Evolutionary conservation across 1,140 invertebrate species (phyloP).

Genomic region (Scaptomyza graminum): DNA sequence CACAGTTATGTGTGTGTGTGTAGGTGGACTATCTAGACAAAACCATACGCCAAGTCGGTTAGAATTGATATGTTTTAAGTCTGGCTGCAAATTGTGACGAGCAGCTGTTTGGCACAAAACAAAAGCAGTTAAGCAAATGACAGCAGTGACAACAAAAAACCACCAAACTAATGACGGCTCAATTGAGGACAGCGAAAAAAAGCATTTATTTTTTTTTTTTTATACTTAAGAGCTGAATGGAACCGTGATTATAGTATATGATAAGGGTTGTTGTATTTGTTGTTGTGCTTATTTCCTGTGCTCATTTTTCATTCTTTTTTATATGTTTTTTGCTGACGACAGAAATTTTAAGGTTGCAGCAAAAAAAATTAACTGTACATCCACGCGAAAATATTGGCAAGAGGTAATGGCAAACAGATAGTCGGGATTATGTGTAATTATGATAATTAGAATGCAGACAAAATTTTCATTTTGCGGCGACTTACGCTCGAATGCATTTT

Average conservation of each 20-base stretch:
- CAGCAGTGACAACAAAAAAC: slow-evolving; percentile 39
- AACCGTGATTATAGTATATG: slow-evolving; percentile 42
- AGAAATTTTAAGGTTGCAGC: slow-evolving; percentile 17
- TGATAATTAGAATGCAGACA: neutral
- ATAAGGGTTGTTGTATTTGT: slow-evolving; percentile 43
- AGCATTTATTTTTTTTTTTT: slow-evolving; percentile 5
- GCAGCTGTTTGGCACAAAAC: slow-evolving; percentile 70
- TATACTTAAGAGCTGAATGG: slow-evolving; percentile 36
- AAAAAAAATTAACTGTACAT: no score
- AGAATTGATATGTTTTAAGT: neutral
- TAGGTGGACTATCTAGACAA: slow-evolving; percentile 9
- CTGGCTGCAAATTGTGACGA: slow-evolving; percentile 56
- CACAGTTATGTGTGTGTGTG: slow-evolving; percentile 1
- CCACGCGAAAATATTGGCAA: slow-evolving; percentile 11
- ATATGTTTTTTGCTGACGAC: neutral
- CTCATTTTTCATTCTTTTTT: neutral
- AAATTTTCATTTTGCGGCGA: neutral
- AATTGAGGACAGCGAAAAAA: slow-evolving; percentile 50
- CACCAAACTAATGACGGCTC: slow-evolving; percentile 62
- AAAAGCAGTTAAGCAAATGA: slow-evolving; percentile 64
- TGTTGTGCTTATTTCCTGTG: slow-evolving; percentile 12
- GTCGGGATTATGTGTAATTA: neutral
- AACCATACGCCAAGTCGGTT: neutral
- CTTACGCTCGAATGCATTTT: slow-evolving; percentile 5
- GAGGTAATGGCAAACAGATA: slow-evolving; percentile 8